Conservation (phyloP, 2,888 invertebrate species). For the Automeris io region DNA sequence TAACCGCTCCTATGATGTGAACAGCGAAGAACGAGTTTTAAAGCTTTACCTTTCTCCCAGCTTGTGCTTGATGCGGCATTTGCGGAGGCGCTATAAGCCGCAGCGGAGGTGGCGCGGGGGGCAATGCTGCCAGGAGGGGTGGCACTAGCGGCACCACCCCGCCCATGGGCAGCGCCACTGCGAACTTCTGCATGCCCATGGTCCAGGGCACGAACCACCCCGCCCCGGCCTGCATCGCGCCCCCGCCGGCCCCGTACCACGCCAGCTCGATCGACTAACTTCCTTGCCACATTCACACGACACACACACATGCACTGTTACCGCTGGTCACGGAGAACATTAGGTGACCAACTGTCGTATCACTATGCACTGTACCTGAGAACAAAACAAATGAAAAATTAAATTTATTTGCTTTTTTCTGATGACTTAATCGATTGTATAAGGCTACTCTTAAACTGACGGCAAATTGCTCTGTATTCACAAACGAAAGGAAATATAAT, state of each 20-base stretch:
- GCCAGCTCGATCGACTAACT: constrained; percentile 70
- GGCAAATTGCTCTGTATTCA: too few relatives aligned
- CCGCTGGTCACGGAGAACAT: constrained; percentile 24
- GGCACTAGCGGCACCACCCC: constrained; percentile 64
- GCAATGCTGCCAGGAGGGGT: constrained; percentile 60
- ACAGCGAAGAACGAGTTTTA: too few relatives aligned
- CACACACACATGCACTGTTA: constrained; percentile 34
- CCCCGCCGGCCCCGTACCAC: constrained; percentile 68
- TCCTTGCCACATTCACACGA: constrained; percentile 50
- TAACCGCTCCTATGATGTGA: too few relatives aligned
- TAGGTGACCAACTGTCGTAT: constrained; percentile 19
- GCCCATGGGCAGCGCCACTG: constrained; percentile 69
- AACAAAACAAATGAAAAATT: constrained; percentile 30
- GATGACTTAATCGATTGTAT: too few relatives aligned
- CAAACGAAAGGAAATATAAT: too few relatives aligned
- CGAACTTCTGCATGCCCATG: constrained; percentile 71
- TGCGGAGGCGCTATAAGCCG: constrained; percentile 64
- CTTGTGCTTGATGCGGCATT: constrained; percentile 46
- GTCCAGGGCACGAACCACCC: constrained; percentile 70
- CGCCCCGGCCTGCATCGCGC: constrained; percentile 69
- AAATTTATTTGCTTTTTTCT: too few relatives aligned
- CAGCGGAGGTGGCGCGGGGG: constrained; percentile 54
- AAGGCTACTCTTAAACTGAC: too few relatives aligned
- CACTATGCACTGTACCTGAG: constrained; percentile 62
- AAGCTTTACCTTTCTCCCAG: constrained; percentile 65